A percentile compares a stretch with the other conserved stretches of the same genome.
Evolutionary conservation across 2,888 invertebrate species (phyloP).

Genomic region (Glyphotaelius pellucidus): DNA sequence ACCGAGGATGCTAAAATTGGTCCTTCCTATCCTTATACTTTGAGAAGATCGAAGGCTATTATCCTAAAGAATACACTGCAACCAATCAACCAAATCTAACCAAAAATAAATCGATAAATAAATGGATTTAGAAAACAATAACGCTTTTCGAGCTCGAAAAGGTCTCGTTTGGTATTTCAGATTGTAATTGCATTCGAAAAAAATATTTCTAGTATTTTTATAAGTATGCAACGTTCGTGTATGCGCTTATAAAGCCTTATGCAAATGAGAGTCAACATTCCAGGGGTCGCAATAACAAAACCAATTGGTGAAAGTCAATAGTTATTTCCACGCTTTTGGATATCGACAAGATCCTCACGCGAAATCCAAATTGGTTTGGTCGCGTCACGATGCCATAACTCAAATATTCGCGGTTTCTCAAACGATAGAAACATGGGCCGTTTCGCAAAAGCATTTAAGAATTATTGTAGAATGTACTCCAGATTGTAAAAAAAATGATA

Average conservation of each 20-base stretch:
- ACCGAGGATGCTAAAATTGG: slow-evolving; percentile 38
- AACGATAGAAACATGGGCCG: background rate
- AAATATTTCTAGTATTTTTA: slow-evolving; percentile 2
- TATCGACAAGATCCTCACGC: slow-evolving; percentile 27
- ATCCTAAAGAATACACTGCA: background rate
- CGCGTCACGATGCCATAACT: slow-evolving; percentile 21
- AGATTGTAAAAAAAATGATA: background rate
- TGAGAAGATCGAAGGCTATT: background rate
- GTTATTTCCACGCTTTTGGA: slow-evolving; percentile 13
- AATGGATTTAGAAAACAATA: background rate
- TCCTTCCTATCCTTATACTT: slow-evolving; percentile 6
- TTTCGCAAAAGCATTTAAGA: background rate
- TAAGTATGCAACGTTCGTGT: background rate
- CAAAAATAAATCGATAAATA: background rate
- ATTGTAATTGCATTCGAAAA: background rate
- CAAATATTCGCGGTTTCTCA: background rate
- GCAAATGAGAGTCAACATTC: slow-evolving; percentile 4
- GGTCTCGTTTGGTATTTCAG: background rate
- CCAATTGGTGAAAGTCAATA: slow-evolving; percentile 13
- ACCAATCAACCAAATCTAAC: background rate
- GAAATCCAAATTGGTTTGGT: slow-evolving; percentile 7
- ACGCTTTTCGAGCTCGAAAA: background rate
- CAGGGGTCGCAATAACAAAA: background rate
- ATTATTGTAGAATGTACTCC: background rate
- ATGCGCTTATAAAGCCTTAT: background rate